phyloP scores from a whole-genome alignment of 1,140 invertebrate genomes.

The Drosophila fuyamai region DNA sequence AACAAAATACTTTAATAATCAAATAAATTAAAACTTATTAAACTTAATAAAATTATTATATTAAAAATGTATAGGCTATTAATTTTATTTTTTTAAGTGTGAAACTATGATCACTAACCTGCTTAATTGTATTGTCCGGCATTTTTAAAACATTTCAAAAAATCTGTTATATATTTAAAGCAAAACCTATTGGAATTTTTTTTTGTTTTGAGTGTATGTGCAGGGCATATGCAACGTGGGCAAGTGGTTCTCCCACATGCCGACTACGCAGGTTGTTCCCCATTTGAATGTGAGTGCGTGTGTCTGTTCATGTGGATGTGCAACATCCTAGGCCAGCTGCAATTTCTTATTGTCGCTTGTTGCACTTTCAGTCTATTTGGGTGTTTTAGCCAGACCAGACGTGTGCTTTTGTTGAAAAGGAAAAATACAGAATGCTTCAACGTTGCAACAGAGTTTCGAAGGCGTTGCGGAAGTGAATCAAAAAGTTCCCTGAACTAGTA shows the following conservation, averaged over 20 bases:
- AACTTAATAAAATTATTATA: no score
- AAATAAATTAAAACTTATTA: no score
- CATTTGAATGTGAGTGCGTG: conserved; percentile 10
- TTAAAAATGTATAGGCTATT: no score
- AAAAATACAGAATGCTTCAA: conserved; percentile 36
- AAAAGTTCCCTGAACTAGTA: conserved; percentile 31
- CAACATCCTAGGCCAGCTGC: conserved; percentile 31
- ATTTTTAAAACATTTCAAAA: no score
- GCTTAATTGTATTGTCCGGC: no score
- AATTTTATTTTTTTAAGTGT: no score
- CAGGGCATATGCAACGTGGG: conserved; percentile 50
- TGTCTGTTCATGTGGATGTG: conserved; percentile 26
- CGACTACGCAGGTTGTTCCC: conserved; percentile 61
- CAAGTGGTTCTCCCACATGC: conserved; percentile 72
- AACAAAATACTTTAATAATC: no score
- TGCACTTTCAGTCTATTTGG: conserved; percentile 31
- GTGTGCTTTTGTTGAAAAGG: conserved; percentile 15
- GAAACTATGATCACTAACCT: no score
- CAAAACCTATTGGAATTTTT: no score
- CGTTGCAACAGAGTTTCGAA: conserved; percentile 12
- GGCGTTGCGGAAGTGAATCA: conserved; percentile 22
- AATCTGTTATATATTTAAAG: no score
- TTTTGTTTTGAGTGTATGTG: conserved; percentile 13
- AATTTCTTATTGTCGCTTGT: conserved; percentile 26
- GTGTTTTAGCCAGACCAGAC: conserved; percentile 29